A percentile compares a stretch with the other conserved stretches of the same genome.
Evolutionary conservation across 2,888 invertebrate species (phyloP).

Genomic region (Idaea straminata): DNA sequence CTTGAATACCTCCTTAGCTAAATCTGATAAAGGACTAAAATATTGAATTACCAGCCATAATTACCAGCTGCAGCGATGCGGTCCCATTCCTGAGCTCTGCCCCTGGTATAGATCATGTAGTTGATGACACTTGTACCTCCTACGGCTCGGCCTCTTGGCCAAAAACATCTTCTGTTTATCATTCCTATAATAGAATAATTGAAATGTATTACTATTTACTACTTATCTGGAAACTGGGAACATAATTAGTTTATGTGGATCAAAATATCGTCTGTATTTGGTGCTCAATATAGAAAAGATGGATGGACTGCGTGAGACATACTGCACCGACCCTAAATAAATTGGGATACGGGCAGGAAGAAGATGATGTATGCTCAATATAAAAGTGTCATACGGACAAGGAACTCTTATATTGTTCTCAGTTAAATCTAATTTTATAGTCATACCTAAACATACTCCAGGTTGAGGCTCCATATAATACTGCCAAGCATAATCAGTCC

Average conservation of each 20-base stretch:
- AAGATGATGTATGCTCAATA: too few species aligned
- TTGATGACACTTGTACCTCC: slow-evolving; percentile 92
- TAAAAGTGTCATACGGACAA: too few species aligned
- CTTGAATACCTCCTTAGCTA: too few species aligned
- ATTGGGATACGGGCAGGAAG: too few species aligned
- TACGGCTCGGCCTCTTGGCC: slow-evolving; percentile 87
- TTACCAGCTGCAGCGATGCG: slow-evolving; percentile 84
- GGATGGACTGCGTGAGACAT: too few species aligned
- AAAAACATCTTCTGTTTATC: slow-evolving; percentile 76
- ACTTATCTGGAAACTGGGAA: too few species aligned
- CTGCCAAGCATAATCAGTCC: slow-evolving; percentile 81
- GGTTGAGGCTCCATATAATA: slow-evolving; percentile 81
- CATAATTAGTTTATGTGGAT: too few species aligned
- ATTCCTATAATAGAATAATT: slow-evolving; percentile 46
- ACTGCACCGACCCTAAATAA: too few species aligned
- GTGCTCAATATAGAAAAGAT: too few species aligned
- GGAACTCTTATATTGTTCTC: too few species aligned
- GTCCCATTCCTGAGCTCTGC: slow-evolving; percentile 85
- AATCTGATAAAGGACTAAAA: background rate
- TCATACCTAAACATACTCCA: slow-evolving; percentile 69
- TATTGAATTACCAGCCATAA: slow-evolving; percentile 79
- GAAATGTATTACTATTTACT: background rate
- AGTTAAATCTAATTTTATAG: background rate
- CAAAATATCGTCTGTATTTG: too few species aligned
- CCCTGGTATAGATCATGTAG: slow-evolving; percentile 91